Percentiles rank a stretch among this genome's conserved stretches.
phyloP scores from a whole-genome alignment of 2,113 vertebrate species.

The Zeus faber region DNA sequence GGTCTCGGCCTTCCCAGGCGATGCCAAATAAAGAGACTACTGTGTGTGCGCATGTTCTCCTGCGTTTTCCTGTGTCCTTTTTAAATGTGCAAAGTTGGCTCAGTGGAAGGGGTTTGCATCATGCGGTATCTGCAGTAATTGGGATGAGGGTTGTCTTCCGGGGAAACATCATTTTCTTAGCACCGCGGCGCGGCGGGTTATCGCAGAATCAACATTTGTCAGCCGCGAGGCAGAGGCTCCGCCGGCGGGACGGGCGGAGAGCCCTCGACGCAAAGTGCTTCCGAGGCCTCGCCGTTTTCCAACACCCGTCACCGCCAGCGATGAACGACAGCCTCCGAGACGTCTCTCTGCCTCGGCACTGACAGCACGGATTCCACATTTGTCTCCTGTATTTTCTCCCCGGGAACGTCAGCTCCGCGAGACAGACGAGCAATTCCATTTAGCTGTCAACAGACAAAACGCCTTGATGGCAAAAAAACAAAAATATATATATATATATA shows the following conservation, averaged over 20 bases:
- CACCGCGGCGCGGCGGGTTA: conserved; percentile 54
- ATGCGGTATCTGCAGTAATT: conserved; percentile 47
- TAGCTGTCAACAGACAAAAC: conserved; percentile 58
- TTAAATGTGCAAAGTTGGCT: conserved; percentile 51
- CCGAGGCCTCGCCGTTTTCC: conserved; percentile 35
- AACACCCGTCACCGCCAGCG: conserved; percentile 11
- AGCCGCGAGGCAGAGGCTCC: conserved; percentile 47
- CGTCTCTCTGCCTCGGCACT: conserved; percentile 58
- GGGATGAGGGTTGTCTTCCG: conserved; percentile 59
- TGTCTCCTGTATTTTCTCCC: conserved; percentile 59
- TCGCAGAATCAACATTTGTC: conserved; percentile 75
- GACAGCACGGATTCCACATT: conserved; percentile 60
- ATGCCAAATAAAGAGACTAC: conserved; percentile 76
- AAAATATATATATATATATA: no score
- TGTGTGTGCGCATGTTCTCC: not conserved
- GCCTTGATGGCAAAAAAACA: conserved; percentile 51
- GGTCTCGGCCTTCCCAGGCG: conserved; percentile 71
- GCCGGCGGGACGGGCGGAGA: not conserved
- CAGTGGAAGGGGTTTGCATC: conserved; percentile 51
- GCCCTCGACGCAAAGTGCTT: no score
- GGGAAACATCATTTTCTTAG: conserved; percentile 74
- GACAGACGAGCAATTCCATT: conserved; percentile 64
- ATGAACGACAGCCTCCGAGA: conserved; percentile 61
- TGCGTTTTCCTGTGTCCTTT: conserved; percentile 36
- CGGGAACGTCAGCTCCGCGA: conserved; percentile 41